Percentiles rank a stretch among this genome's conserved stretches.
These are phyloP conservation scores for Araneus ventricosus DNA, from an alignment of 1,140 invertebrate genomes.

Conservation along the genomic window DNA sequence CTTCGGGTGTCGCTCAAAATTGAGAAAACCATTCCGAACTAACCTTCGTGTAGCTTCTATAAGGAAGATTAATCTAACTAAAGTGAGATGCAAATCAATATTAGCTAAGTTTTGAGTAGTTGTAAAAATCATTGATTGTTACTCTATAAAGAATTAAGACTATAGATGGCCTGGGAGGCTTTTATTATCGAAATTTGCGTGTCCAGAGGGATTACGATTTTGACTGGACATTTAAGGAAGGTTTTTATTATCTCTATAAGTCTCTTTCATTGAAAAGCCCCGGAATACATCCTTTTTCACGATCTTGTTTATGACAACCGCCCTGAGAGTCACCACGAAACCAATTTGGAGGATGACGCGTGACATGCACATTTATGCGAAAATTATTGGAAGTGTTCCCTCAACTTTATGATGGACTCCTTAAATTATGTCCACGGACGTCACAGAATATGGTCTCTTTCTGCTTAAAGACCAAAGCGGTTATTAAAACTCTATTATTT, in stretches of 20 bases:
- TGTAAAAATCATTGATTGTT: too few species aligned
- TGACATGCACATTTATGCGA: conserved; percentile 5
- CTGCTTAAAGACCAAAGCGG: not conserved
- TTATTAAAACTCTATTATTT: not conserved
- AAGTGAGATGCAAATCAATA: too few species aligned
- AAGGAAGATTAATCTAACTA: not conserved
- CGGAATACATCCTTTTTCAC: not conserved
- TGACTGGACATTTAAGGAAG: not conserved
- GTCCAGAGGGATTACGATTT: not conserved
- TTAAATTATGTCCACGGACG: not conserved
- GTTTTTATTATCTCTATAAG: conserved; percentile 12
- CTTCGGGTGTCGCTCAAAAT: not conserved
- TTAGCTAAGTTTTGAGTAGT: too few species aligned
- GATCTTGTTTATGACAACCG: not conserved
- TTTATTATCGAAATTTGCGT: not conserved
- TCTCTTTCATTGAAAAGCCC: conserved; percentile 1
- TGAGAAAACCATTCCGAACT: not conserved
- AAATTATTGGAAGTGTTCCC: conserved; percentile 7
- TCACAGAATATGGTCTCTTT: not conserved
- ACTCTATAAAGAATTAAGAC: too few species aligned
- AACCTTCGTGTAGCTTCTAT: not conserved
- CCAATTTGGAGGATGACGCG: not conserved
- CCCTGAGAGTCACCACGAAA: conserved; percentile 3
- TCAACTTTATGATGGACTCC: not conserved
- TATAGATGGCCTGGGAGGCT: not conserved